A percentile compares a stretch with the other conserved stretches of the same genome.
Evolutionary conservation across 2,888 invertebrate species (phyloP).

Genomic region (Spisula solida): DNA sequence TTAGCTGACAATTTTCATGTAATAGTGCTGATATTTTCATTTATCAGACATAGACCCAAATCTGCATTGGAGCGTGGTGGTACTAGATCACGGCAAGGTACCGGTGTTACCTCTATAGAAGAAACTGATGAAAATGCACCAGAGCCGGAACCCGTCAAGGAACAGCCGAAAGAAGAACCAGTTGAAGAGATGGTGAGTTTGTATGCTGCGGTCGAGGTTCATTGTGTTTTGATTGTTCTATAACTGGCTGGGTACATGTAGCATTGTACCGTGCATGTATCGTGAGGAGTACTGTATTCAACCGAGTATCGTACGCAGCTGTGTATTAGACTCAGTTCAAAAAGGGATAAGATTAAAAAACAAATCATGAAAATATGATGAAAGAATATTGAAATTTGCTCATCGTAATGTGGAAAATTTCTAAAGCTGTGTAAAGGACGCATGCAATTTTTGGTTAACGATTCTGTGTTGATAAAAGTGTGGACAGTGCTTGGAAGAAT

Average conservation of each 20-base stretch:
- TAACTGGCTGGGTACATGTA: neutral
- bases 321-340: too few relatives aligned
- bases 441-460: too few relatives aligned
- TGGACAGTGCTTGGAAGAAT: neutral
- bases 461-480: too few relatives aligned
- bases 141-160: constrained; percentile 71
- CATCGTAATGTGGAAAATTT: too few relatives aligned
- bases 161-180: constrained; percentile 71
- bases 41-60: constrained; percentile 82
- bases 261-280: neutral
- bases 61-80: constrained; percentile 85
- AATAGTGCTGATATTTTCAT: neutral
- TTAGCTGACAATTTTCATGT: too few relatives aligned
- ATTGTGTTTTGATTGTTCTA: neutral
- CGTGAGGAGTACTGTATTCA: too few relatives aligned
- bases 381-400: too few relatives aligned
- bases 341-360: too few relatives aligned
- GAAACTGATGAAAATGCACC: constrained; percentile 85
- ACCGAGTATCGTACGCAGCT: too few relatives aligned
- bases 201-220: neutral
- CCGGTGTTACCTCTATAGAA: constrained; percentile 82
- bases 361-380: too few relatives aligned
- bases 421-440: too few relatives aligned
- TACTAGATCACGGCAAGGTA: constrained; percentile 82
- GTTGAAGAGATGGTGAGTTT: constrained; percentile 31